Base-by-base conservation (phyloP, 2,113 vertebrate species). In the Oncorhynchus mykiss region DNA sequence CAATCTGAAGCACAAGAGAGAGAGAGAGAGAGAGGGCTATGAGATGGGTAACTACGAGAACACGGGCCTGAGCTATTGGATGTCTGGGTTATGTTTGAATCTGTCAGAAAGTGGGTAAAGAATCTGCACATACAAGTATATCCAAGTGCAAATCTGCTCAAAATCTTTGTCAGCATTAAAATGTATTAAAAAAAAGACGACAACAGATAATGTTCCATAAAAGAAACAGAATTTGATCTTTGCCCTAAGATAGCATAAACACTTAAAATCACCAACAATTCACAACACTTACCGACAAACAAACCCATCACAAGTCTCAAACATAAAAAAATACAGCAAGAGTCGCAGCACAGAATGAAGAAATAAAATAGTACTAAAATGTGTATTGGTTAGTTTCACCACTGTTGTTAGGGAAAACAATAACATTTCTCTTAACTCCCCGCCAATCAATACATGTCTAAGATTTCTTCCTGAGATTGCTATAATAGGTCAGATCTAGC, bases 391-490 rank as follows among this genome's bases (percentile, higher is more conserved):
- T 85, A 86, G 78, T 86, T 86, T 83, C 76, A 84, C 79, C 78
- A 76, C 77, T 81, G 78, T 78, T 78, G 68, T 7, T 66, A 77
- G 80, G 83, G 81, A 34, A 31, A 78, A 82, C 65, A 45, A 83
- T 73, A 77, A 31, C 67, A 71, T 85, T 81, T 90, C 79, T 87
- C 76, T 68, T 18, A 60, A 64, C 25, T 29, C 71, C 76, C 80
- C 81, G 70, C 77, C n/a, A 27, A 80, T 73, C n/a, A 27, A 80
- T 73, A 87, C 74, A 76, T 82, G 77, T 90, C 75, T 78, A 75
- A 86, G 70, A 81, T 86, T 89, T 91, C 83, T 93, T 94, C 93
- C 93, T 94, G 94, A 95, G 93, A 91, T 92, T 87, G 81, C 89
- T 82, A 82, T 86, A 82, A 89, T 87, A 18, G 67, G 77, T 87